A percentile compares a stretch with the other conserved stretches of the same genome.
phyloP scores from a whole-genome alignment of 92 coral and sea anemone genomes.

The Chrysogorgia sp. region DNA sequence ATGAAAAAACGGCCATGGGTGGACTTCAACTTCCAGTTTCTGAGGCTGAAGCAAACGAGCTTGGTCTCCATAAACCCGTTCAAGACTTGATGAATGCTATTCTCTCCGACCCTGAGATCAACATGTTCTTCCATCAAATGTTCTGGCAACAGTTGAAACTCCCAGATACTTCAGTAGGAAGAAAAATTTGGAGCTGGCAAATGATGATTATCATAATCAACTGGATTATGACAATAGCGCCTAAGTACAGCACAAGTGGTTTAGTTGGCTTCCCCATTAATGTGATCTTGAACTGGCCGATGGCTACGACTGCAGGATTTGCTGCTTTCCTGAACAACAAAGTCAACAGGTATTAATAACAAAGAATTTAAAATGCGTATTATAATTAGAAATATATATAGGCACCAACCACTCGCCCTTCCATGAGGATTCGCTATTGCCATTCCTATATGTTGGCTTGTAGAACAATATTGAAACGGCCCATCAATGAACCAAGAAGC shows the following conservation, averaged over 20 bases:
- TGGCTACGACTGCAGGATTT: constrained; percentile 70
- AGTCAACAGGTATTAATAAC: constrained; percentile 26
- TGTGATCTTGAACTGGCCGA: constrained; percentile 68
- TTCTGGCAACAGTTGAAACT: constrained; percentile 63
- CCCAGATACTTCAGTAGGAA: constrained; percentile 46
- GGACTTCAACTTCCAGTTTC: constrained; percentile 13
- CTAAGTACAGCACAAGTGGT: constrained; percentile 53
- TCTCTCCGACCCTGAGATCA: constrained; percentile 48
- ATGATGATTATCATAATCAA: constrained; percentile 59
- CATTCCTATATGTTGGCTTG: too few relatives aligned
- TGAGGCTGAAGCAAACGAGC: constrained; percentile 26
- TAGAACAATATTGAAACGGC: too few relatives aligned
- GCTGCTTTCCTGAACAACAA: constrained; percentile 71
- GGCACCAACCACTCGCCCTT: too few relatives aligned
- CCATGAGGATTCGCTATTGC: too few relatives aligned
- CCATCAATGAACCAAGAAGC: too few relatives aligned
- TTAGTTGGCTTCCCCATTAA: constrained; percentile 63
- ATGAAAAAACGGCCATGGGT: constrained; percentile 52
- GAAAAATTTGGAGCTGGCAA: constrained; percentile 58
- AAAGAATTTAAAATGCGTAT: too few relatives aligned
- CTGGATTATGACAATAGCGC: constrained; percentile 62
- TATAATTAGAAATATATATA: too few relatives aligned
- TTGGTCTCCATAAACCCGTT: constrained; percentile 58
- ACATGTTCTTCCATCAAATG: constrained; percentile 75
- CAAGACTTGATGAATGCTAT: constrained; percentile 40